Base-by-base conservation (phyloP, 2,888 invertebrate species). In the Cheilosia vulpina region DNA sequence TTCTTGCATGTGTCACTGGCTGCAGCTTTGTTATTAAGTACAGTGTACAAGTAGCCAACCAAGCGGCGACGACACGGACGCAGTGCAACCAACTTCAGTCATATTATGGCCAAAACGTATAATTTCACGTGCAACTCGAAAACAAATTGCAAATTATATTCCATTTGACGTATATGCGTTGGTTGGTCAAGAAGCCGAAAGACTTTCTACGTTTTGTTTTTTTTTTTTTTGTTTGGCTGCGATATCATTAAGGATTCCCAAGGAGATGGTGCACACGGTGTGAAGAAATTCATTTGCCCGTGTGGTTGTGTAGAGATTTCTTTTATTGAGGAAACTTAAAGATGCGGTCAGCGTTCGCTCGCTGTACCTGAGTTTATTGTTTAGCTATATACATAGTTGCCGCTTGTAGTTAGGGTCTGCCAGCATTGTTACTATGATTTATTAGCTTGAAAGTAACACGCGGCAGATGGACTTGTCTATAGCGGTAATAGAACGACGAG, bases 1-100 rank as follows among this genome's bases (percentile, higher is more conserved):
- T 84, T 84, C 84, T 79, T 80, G 71, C 80, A 72, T 76, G 80
- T 85, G 75, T 80, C 80, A 76, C 60, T 80, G 75, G 63, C 11
- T 57, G 50, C 66, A 55, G 50, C 57, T 43, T 50, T 34, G 38
- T 2, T 55, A 53, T 38, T 38, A 13, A 38, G 13, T 31, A 9
- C 38, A 13, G 38, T 13, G 38, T 9, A 38, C 13, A 38, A 13
- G 38, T 7, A 57, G 27, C 50, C 72, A 78, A 38, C 72, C 78
- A 62, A 75, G 77, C 82, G 45, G 43, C 34, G 17, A 19, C 19
- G 41, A 2, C 38, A 17, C 53, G 43, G 65, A 52, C 62, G 45
- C 53, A 55, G 47, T 24, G 24, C 66, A 66, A n/a, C 72, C 66
- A 73, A 66, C 73, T 66, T 73, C 41, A 34, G 62, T 27, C 75